Evolutionary conservation across 2,888 invertebrate species (phyloP), one percentile per base, ranked within the genome.

Genomic region (Caenorhabditis sp.): DNA sequence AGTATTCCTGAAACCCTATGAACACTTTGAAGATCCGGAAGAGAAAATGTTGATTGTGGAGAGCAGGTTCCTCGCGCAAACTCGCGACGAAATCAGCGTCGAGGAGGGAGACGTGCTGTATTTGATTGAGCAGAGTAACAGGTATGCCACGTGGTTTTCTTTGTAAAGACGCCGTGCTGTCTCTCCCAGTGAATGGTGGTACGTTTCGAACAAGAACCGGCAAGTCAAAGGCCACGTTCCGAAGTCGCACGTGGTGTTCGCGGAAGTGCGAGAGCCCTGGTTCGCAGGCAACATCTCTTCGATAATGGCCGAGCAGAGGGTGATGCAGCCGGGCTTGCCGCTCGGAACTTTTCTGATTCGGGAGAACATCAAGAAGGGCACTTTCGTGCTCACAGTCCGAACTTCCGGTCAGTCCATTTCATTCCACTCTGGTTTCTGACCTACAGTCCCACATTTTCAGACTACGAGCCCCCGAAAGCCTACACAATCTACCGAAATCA

Each of bases 261-360:
- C 61, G 2, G 71, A 72, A 55, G 50, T 72, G 9, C 61, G 48
- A 1, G 77, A 71, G 41, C 48, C 65, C 7, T 77, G 77, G 77
- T 77, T 61, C 27, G 77, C 71, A 39, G 71, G 77, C 20, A 77
- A 77, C 37, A 71, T 77, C 24, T 59, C 77, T 5, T 55, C 68
- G 30, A 77, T 77, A 8, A 13, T 48, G 2, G 71, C 71, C 1
- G 77, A 77, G 35, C 53, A 58, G 39, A 32, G 77, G 45, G 59
- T 77, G 9, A 65, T 77, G 77, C 77, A 77, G 39, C 65, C 71
- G 11, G 52, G 50, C 13, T 56, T 77, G 20, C 77, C 77, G 30
- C 61, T 66, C 17, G 77, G 77, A 65, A 56, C 77, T 13, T 77
- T 77, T 27, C 32, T 77, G n/a, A 66, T 77, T 22, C 46, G 77